phyloP scores from a whole-genome alignment of 1,140 invertebrate genomes.

The Zaprionus camerounensis region DNA sequence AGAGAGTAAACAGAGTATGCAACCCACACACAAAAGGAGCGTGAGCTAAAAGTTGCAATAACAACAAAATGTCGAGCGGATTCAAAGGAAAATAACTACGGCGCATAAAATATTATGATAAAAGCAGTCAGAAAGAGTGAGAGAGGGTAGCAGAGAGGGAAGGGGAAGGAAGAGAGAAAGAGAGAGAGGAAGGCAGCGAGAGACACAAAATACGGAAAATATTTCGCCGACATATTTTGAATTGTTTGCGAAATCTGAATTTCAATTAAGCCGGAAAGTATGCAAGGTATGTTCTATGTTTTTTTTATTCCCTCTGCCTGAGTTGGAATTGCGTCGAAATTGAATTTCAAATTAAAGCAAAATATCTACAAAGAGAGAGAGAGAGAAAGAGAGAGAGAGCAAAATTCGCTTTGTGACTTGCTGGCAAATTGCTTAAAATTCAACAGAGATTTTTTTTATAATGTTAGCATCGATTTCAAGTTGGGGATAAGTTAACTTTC shows the following conservation, averaged over 20 bases:
- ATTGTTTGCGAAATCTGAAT: slow-evolving; percentile 4
- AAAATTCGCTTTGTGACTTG: background rate
- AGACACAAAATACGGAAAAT: background rate
- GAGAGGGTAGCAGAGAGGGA: background rate
- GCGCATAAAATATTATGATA: background rate
- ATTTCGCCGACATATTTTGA: slow-evolving; percentile 1
- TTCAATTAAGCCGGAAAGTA: background rate
- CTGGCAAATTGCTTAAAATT: background rate
- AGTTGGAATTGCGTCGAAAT: background rate
- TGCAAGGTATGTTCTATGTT: slow-evolving; percentile 1
- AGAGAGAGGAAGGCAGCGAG: background rate
- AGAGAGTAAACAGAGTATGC: background rate
- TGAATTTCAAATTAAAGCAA: slow-evolving; percentile 2
- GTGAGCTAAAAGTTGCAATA: background rate
- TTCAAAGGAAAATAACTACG: background rate
- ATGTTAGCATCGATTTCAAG: background rate
- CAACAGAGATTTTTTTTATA: background rate
- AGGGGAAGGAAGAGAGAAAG: too few species aligned
- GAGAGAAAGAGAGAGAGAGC: background rate
- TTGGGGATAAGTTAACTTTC: too few species aligned
- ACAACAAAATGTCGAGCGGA: background rate
- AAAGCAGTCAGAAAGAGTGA: background rate
- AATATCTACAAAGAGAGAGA: background rate
- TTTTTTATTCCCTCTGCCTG: background rate
- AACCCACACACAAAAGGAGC: background rate